Percentiles rank a stretch among this genome's conserved stretches.
Evolutionary conservation across 2,888 invertebrate species (phyloP).

Genomic region (Acheta domesticus): DNA sequence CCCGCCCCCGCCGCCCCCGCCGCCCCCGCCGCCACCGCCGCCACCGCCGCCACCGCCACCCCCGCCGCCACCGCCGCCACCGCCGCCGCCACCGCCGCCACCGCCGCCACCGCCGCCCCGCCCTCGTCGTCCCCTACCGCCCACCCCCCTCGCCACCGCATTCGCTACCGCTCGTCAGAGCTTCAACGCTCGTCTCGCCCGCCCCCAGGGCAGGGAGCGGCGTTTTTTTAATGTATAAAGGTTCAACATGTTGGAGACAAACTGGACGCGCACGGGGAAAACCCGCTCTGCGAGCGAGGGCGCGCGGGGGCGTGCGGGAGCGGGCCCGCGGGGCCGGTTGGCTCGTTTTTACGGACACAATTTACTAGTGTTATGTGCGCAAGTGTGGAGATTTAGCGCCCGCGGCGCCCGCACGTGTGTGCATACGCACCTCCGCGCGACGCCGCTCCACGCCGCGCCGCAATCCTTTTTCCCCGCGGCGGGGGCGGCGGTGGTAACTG

Average conservation of each 20-base stretch:
- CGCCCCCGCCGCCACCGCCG: too few species aligned
- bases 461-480: neutral
- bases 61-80: too few species aligned
- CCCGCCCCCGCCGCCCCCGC: too few species aligned
- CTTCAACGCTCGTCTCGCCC: too few species aligned
- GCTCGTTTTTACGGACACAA: conserved; percentile 18
- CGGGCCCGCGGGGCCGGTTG: neutral
- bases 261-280: neutral
- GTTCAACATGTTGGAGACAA: neutral
- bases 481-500: neutral
- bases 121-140: too few species aligned
- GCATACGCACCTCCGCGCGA: neutral
- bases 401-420: conserved; percentile 18
- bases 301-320: neutral
- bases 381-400: conserved; percentile 9
- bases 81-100: too few species aligned
- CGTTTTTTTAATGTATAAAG: neutral
- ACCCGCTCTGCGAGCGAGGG: neutral
- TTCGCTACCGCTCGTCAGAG: too few species aligned
- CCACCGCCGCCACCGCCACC: too few species aligned
- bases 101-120: too few species aligned
- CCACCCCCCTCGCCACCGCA: too few species aligned
- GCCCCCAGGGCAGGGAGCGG: too few species aligned
- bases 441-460: neutral
- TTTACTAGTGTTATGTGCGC: conserved; percentile 3